Evolutionary conservation across 2,113 vertebrate genomes (phyloP), one percentile per base, ranked within the genome.

Genomic region (Rhagologus leucostigma): DNA sequence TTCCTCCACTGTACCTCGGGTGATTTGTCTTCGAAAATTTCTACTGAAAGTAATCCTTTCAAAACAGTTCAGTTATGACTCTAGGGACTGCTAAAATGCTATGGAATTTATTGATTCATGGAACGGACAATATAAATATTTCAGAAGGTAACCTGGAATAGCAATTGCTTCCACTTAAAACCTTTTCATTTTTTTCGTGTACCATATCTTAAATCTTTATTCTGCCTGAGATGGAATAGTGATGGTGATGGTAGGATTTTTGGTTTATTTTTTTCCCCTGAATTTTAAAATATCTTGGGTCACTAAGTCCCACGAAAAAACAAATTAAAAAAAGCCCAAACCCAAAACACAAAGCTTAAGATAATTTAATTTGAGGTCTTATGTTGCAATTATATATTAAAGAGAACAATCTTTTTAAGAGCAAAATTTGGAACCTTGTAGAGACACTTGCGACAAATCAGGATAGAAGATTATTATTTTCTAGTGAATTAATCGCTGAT

Each of bases 1-100:
- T 75, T 70, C 18, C 59, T 50, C 55, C 39, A 41, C 16, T 59
- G 29, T 42, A 68, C 23, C 8, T 71, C 0, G 0, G 14, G 35
- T 89, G 39, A 42, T 86, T 57, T 21, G 32, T 44, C 56, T 93
- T 86, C 37, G 29, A 44, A 95, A 93, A 87, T 68, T 89, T 84
- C 16, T 11, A 20, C 41, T 84, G 22, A 37, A 91, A 42, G 5
- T 87, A 84, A 42, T 29, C 10, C 3, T 91, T 91, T 77, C 16
- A 80, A 93, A 93, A 56, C 7, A 46, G 52, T 50, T 87, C 39
- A 41, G 1, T 89, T 76, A 77, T 64, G 20, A 46, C 44, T 81
- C 69, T 30, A 64, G 35, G 26, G 60, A 64, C 29, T 77, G 35
- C 11, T 81, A 32, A 76, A 73, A 35, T 41, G 15, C 53, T 80